Evolutionary conservation across 2,888 invertebrate genomes (phyloP).

Genomic region (Polylopha cassiicola): DNA sequence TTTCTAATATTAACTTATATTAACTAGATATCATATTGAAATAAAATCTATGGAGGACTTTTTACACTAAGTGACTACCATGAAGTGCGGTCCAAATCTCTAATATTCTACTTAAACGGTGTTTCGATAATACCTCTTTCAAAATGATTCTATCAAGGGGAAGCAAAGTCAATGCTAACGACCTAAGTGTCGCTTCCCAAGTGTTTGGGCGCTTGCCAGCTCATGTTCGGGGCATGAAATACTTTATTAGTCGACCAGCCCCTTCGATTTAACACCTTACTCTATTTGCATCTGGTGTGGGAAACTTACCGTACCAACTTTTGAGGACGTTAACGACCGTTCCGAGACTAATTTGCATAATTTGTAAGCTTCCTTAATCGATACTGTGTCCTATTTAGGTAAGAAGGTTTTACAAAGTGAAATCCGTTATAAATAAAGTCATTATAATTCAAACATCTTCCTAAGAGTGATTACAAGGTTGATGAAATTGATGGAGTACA

Average conservation of each 20-base stretch:
- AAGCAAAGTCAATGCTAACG: constrained; percentile 41
- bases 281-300: constrained; percentile 13
- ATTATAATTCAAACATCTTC: not conserved
- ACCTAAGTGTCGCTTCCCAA: constrained; percentile 35
- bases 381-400: too few relatives aligned
- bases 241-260: constrained; percentile 32
- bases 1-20: too few relatives aligned
- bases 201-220: constrained; percentile 21
- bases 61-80: not conserved
- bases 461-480: too few relatives aligned
- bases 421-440: not conserved
- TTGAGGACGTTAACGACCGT: not conserved
- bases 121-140: not conserved
- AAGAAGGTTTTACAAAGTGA: too few relatives aligned
- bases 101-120: too few relatives aligned
- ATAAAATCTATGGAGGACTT: too few relatives aligned
- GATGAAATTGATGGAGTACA: too few relatives aligned
- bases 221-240: constrained; percentile 24
- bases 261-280: constrained; percentile 23
- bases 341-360: too few relatives aligned
- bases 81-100: not conserved
- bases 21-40: too few relatives aligned
- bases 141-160: constrained; percentile 17
- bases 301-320: not conserved
- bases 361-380: too few relatives aligned